Percentiles rank a stretch among this genome's conserved stretches.
Evolutionary conservation across 2,888 invertebrate species (phyloP).

Genomic region (Dryadula phaetusa): DNA sequence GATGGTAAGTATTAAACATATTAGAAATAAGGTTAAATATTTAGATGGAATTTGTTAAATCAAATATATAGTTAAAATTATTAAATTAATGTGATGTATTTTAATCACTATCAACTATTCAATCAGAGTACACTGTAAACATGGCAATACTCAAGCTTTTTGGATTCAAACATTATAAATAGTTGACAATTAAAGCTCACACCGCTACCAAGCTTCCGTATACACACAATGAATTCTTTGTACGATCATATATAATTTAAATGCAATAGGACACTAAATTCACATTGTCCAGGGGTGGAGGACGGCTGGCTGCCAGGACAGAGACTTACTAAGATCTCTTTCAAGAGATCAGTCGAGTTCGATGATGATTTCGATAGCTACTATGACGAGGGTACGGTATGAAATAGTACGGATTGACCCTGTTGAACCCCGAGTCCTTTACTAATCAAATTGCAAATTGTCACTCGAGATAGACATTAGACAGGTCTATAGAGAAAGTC

Average conservation of each 20-base stretch:
- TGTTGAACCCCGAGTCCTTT: conserved; percentile 62
- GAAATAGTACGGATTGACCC: conserved; percentile 70
- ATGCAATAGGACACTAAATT: conserved; percentile 69
- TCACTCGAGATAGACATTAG: conserved; percentile 43
- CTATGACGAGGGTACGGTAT: conserved; percentile 80
- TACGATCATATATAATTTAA: conserved; percentile 48
- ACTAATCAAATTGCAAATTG: conserved; percentile 46
- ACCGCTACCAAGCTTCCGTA: conserved; percentile 32
- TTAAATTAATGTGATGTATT: neutral
- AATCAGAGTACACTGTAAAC: conserved; percentile 6
- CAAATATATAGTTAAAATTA: neutral
- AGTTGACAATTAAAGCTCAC: conserved; percentile 16
- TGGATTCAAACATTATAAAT: neutral
- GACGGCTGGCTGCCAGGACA: conserved; percentile 83
- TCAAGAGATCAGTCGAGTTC: conserved; percentile 79
- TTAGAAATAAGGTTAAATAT: neutral
- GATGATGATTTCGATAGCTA: conserved; percentile 82
- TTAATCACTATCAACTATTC: neutral
- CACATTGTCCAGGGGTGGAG: conserved; percentile 77
- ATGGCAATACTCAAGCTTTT: conserved; percentile 15
- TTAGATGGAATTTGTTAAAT: neutral
- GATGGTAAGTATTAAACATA: conserved; percentile 32
- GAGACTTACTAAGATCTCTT: conserved; percentile 81
- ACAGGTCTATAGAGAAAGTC: conserved; percentile 45
- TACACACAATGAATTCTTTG: conserved; percentile 42